Conservation (phyloP, 2,113 vertebrate genomes). For the Malurus alboscapulatus region DNA sequence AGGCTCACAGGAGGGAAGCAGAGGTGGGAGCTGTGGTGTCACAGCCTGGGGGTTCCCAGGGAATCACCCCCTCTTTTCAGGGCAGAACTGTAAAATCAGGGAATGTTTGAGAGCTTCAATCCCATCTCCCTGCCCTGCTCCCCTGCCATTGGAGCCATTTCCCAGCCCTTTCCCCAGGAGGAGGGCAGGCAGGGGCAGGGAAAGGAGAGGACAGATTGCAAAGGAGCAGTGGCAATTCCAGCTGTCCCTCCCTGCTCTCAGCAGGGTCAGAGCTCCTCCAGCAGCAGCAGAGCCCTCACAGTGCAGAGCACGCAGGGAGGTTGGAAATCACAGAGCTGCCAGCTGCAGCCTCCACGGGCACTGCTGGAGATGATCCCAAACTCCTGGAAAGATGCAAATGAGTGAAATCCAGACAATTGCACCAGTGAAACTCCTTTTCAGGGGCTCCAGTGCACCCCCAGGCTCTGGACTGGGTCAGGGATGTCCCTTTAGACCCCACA, state of each 20-base stretch:
- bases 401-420: accelerated
- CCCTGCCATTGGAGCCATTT: accelerated
- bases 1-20: not conserved
- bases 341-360: not conserved
- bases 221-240: not conserved
- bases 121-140: not conserved
- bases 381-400: accelerated
- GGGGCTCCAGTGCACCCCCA: accelerated
- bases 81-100: not conserved
- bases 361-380: not conserved
- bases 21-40: not conserved
- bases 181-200: not conserved
- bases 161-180: not conserved
- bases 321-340: not conserved
- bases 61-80: not conserved
- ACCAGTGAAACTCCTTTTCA: accelerated
- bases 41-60: not conserved
- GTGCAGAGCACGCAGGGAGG: not conserved
- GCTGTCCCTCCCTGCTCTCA: not conserved
- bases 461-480: not conserved
- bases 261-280: not conserved
- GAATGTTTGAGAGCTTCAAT: not conserved
- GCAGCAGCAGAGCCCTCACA: not conserved
- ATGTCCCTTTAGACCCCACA: not conserved
- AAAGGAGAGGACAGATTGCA: not conserved